phyloP scores from a whole-genome alignment of 2,113 vertebrate genomes.

The Oenanthe oenanthe region DNA sequence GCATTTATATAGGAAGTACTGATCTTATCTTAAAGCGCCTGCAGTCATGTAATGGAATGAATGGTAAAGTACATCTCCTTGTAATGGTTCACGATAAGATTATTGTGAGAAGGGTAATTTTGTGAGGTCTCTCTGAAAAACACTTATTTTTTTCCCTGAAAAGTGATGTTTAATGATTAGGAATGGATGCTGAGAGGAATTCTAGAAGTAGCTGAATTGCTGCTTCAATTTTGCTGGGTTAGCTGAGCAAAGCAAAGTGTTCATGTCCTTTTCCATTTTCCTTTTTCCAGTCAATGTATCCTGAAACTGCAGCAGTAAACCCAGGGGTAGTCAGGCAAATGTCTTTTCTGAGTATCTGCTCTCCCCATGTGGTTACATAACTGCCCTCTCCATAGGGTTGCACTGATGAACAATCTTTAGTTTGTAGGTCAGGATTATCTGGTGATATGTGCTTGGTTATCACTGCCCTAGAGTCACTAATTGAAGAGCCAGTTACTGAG shows the following conservation, averaged over 20 bases:
- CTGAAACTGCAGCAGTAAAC: not conserved
- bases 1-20: not conserved
- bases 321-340: not conserved
- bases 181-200: not conserved
- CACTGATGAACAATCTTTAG: not conserved
- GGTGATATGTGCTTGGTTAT: not conserved
- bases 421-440: not conserved
- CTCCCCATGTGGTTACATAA: not conserved
- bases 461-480: not conserved
- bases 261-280: not conserved
- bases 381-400: not conserved
- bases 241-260: not conserved
- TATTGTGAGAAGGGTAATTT: not conserved
- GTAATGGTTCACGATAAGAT: not conserved
- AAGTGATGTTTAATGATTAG: not conserved
- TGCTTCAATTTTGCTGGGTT: not conserved
- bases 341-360: not conserved
- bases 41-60: not conserved
- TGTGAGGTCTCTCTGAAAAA: not conserved
- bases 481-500: not conserved
- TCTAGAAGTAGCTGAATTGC: not conserved
- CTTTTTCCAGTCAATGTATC: not conserved
- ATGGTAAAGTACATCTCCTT: not conserved
- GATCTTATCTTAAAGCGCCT: not conserved
- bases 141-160: not conserved